Conservation (phyloP, 1,140 invertebrate genomes). For the Paralvinella palmiformis region DNA sequence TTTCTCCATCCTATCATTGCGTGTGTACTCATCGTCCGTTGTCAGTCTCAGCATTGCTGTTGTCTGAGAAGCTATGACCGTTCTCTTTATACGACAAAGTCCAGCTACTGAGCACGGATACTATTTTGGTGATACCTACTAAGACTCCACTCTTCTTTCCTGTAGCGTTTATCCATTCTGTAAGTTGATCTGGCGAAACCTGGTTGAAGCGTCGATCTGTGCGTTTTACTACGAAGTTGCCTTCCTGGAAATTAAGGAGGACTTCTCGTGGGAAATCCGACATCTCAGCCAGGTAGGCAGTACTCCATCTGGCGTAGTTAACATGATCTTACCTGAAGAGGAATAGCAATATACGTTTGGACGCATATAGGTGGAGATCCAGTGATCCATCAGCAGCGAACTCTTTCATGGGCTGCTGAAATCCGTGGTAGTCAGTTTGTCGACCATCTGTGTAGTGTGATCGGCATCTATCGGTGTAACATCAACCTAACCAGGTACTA, state of each 20-base stretch:
- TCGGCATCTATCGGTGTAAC: neutral
- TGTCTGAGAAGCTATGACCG: too few species aligned
- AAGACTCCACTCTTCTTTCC: too few species aligned
- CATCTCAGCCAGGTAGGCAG: slow-evolving; percentile 12
- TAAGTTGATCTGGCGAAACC: too few species aligned
- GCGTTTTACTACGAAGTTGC: slow-evolving; percentile 4
- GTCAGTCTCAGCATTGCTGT: too few species aligned
- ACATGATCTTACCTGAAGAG: slow-evolving; percentile 6
- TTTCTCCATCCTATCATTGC: neutral
- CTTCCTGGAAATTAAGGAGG: too few species aligned
- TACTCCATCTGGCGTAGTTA: slow-evolving; percentile 10
- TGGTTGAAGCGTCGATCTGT: slow-evolving; percentile 9
- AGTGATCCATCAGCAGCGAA: neutral
- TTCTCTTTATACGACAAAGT: slow-evolving; percentile 4
- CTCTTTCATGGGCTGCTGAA: neutral
- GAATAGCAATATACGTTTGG: slow-evolving; percentile 2
- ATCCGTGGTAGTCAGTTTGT: neutral
- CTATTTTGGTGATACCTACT: slow-evolving; percentile 8
- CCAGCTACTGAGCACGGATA: slow-evolving; percentile 3
- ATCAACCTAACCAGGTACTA: neutral
- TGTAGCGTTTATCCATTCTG: too few species aligned
- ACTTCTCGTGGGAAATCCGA: neutral
- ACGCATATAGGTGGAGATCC: too few species aligned
- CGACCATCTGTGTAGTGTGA: neutral
- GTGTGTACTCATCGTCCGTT: neutral